A percentile compares a stretch with the other conserved stretches of the same genome.
Evolutionary conservation across 2,797 vertebrate genomes (phyloP).

Genomic region (Artibeus lituratus): DNA sequence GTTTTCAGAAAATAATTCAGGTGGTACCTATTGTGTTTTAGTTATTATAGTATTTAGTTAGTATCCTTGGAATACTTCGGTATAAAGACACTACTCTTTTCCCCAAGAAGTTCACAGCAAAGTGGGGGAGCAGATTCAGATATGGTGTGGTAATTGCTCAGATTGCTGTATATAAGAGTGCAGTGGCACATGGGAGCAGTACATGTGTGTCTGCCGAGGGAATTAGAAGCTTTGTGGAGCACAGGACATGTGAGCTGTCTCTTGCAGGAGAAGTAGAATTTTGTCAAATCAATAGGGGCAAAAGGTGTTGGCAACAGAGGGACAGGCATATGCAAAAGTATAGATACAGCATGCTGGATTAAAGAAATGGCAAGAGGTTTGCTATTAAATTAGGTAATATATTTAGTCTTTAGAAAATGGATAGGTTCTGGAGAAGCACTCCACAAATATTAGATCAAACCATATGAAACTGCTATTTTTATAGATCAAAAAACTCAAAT

Average conservation of each 20-base stretch:
- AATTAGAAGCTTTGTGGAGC: neutral
- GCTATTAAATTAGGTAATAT: neutral
- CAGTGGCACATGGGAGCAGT: fast-evolving
- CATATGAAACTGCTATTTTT: neutral
- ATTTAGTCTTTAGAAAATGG: neutral
- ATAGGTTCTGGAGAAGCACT: neutral
- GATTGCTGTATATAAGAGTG: fast-evolving
- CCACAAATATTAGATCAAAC: neutral
- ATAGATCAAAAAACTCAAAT: neutral
- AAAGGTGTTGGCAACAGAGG: neutral
- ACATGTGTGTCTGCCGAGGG: neutral
- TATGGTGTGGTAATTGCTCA: neutral
- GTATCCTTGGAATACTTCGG: neutral
- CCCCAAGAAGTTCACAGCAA: neutral
- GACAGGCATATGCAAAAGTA: neutral
- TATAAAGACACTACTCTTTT: neutral
- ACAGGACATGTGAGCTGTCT: neutral
- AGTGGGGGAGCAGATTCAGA: neutral
- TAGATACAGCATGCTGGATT: neutral
- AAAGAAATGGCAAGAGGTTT: neutral
- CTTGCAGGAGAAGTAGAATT: neutral
- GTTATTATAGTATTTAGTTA: neutral
- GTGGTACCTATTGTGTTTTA: neutral
- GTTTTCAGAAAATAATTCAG: neutral
- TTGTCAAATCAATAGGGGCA: neutral